Evolutionary conservation across 2,797 vertebrate genomes (phyloP), one percentile per base, ranked within the genome.

Genomic region (Crocodylus rhombifer): DNA sequence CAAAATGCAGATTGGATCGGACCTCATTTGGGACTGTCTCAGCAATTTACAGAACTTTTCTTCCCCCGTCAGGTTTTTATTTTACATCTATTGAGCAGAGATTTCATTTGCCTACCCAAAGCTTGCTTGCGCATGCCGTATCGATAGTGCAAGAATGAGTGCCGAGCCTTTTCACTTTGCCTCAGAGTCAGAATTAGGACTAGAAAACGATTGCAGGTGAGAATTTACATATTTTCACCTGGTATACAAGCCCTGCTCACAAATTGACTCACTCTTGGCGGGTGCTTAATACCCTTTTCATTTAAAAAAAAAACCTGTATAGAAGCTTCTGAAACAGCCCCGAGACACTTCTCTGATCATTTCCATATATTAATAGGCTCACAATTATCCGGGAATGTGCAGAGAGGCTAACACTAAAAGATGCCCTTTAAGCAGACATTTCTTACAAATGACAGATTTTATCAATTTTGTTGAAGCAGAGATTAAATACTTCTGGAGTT

Each of bases 401-500:
- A 83, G 64, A 77, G 5, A 77, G 21, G 33, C n/a, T 26, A 88
- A 88, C 21, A 73, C 69, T 13, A 78, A 89, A 84, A 78, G 36
- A 71, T 10, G 21, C 21, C 28, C 30, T 94, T 95, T 92, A 90
- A 85, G 89, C 9, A 89, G 88, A 78, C 14, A 84, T 93, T 90
- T 92, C n/a, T 60, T 78, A 76, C 42, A 94, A 90, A 89, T 73
- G 33, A 77, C 56, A 87, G 63, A 88, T 89, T 89, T 88, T 91
- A 86, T 92, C 83, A 88, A n/a, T 78, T 84, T 77, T 82, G 23
- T 55, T 80, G 64, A 73, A 77, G 60, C 3, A 36, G 7, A 30
- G 6, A 88, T 87, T 82, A 89, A 93, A 86, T 64, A 93, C 77
- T 74, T 81, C 61, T 87, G 36, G 61, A 89, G 58, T 87, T 80